Evolutionary conservation across 1,140 invertebrate species (phyloP), one percentile per base, ranked within the genome.

Genomic region (Micrasema minimum): DNA sequence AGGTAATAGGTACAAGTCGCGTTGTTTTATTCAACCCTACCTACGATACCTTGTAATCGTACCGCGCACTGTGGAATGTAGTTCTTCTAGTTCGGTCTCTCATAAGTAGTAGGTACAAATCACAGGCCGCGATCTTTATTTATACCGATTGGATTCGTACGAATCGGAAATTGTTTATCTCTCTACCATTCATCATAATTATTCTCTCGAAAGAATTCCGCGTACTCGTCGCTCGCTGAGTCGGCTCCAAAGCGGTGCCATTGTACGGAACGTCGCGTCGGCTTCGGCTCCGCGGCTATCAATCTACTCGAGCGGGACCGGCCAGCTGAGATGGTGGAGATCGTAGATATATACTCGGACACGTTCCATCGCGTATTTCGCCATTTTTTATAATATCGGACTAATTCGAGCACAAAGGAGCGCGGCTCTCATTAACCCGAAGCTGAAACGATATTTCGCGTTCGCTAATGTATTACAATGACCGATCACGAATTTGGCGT

Each of bases 401-500:
- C 35, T 38, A 38, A 38, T 38, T 38, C 35, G 35, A 38, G 35
- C 35, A 38, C 11, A 5, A 38, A 38, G 35, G 35, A 41, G 14
- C 14, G 1, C 38, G 7, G 6, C 1, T 7, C 38, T n/a, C n/a
- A n/a, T n/a, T n/a, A 23, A 23, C 50, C 20, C 50, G 50, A 18
- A n/a, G 22, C 50, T 23, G 12, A 18, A 20, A 31, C 7, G 23
- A 35, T 38, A 57, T 9, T 31, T 35, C 14, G 16, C 37, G n/a
- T 18, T n/a, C n/a, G 31, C 31, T 57, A 38, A 35, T n/a, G n/a
- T n/a, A n/a, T 16, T 38, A 37, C 53, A 37, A 16, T 57, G 53
- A 38, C 53, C 53, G 26, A 57, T 57, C 53, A 57, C 53, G 53
- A 57, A 35, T 37, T 57, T n/a, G n/a, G 26, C 12, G 37, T 57